Base-by-base conservation (phyloP, 2,797 vertebrate genomes). In the Odontamblyopus rebecca region DNA sequence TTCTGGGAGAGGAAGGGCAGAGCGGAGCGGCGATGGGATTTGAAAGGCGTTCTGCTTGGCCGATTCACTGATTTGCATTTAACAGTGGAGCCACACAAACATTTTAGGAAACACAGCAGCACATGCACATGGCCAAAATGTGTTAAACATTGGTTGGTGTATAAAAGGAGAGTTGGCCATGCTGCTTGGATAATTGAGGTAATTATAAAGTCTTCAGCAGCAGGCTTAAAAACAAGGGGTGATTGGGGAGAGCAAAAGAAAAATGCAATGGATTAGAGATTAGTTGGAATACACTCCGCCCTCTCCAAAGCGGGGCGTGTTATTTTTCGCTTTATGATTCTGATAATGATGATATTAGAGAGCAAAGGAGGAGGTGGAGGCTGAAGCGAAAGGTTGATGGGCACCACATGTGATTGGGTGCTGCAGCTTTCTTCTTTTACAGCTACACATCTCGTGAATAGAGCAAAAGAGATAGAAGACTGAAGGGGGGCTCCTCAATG, bases 1-100 rank as follows among this genome's bases (percentile, higher is more conserved):
- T 91, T 91, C 80, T 90, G 88, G 89, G 89, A 90, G 86, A 78
- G 79, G 88, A 87, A 84, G 87, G 84, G 85, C 82, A 86, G 90
- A 89, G 87, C 78, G 53, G 87, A 85, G 90, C 77, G 71, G 85
- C 84, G 77, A 89, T 91, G 85, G 89, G 92, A 92, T 93, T 93
- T 93, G 89, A 94, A 93, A 94, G 92, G 84, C 87, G 92, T 93
- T 93, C 89, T 91, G 91, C 92, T 91, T 91, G 85, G 92, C 82
- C 79, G 71, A 89, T 85, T 90, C 85, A 85, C 83, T 90, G 89
- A 94, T 94, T 95, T 93, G 93, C 93, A 94, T 94, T 93, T 90
- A 90, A 89, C 83, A 85, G 89, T 83, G 85, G 87, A 92, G 91
- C 89, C 86, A 86, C 91, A 87, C 88, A 90, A 87, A 92, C 85